A percentile compares a stretch with the other conserved stretches of the same genome.
Conservation (phyloP, 2,113 vertebrate species). For the Bufo bufo region DNA sequence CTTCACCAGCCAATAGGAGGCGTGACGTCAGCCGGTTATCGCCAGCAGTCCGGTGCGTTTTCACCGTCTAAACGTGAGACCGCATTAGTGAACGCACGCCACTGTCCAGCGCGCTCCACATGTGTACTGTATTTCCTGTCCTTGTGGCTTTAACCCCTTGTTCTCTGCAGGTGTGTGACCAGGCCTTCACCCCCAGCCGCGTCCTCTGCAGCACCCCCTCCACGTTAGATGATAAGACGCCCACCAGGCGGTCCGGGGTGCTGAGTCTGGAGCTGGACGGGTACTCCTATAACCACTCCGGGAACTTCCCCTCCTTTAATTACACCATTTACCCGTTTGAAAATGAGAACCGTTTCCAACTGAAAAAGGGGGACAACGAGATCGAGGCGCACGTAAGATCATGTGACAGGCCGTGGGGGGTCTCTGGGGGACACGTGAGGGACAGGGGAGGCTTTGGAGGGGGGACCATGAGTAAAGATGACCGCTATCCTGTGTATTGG, state of each 20-base stretch:
- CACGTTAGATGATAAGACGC: constrained; percentile 68
- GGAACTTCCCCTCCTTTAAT: constrained; percentile 77
- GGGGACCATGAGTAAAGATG: neutral
- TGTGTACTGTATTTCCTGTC: too few species aligned
- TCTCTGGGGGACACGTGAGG: too few species aligned
- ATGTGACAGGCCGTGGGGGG: too few species aligned
- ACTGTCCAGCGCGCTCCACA: too few species aligned
- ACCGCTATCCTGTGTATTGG: too few species aligned
- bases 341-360: constrained; percentile 65
- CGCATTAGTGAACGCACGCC: too few species aligned
- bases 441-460: neutral
- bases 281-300: constrained; percentile 66
- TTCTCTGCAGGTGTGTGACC: constrained; percentile 73
- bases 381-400: constrained; percentile 81
- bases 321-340: constrained; percentile 74
- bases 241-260: constrained; percentile 63
- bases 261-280: constrained; percentile 85
- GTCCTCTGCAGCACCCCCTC: constrained; percentile 84
- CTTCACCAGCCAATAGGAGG: too few species aligned
- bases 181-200: constrained; percentile 61
- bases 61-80: too few species aligned
- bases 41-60: too few species aligned
- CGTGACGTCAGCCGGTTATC: too few species aligned
- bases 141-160: neutral
- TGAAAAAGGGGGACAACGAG: constrained; percentile 78